Evolutionary conservation across 1,140 invertebrate species (phyloP), one percentile per base, ranked within the genome.

Genomic region (Caenorhabditis remanei): DNA sequence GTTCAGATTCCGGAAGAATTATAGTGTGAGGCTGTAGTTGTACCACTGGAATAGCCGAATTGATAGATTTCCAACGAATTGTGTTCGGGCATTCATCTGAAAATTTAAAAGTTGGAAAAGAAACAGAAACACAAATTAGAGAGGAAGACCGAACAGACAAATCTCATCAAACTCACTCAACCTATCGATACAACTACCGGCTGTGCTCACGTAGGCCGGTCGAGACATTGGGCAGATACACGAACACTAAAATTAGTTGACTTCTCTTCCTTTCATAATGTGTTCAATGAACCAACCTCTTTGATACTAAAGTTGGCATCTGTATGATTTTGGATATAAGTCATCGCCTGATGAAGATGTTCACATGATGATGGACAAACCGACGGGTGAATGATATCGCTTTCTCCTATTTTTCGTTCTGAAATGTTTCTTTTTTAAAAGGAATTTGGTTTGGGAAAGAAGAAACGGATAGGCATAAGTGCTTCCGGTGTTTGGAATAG

Each of bases 261-360:
- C 50, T 3, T 14, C 5, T 8, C 9, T 53, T 53, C 9, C 50
- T 53, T 11, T 3, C 50, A 53, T 4, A 53, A 11, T 11, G 5
- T 14, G 50, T 14, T 53, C 14, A 21, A 19, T 19, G n/a, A n/a
- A n/a, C 41, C 2, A 7, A 79, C 71, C 71, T 79, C 71, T 53
- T 79, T 79, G 21, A 79, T 79, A 79, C 71, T 79, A 50, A 50
- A 79, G 53, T 79, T 79, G 19, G 41, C 41, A 50, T 79, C 71
- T 11, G 71, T 50, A 50, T 79, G 71, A 50, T 79, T 79, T 79
- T 79, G 71, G 11, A 50, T 46, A 50, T 79, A 79, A 21, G 71
- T 46, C 0, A 50, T n/a, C 21, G 71, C 71, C n/a, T 79, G 71
- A 24, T 79, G 71, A 13, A 79, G n/a, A 79, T 79, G 71, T 24